A percentile compares a stretch with the other conserved stretches of the same genome.
Evolutionary conservation across 2,888 invertebrate species (phyloP).

Genomic region (Caenorhabditis sp.): DNA sequence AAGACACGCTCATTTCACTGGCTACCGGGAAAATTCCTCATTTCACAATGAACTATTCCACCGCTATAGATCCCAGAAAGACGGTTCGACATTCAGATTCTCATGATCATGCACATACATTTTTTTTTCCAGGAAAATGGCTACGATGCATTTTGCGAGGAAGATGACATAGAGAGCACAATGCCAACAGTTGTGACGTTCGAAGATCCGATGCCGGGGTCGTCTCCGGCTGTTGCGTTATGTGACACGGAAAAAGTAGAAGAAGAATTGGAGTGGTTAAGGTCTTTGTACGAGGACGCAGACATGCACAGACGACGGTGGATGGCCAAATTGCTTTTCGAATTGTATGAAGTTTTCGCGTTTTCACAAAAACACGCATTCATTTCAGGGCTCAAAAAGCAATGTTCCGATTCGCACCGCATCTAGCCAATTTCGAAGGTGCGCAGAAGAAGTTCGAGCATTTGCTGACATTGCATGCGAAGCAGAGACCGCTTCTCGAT

Average conservation of each 20-base stretch:
- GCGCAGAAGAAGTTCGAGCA: conserved; percentile 34
- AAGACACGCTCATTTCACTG: conserved; percentile 23
- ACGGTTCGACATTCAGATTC: background rate
- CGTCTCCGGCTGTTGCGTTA: too few species aligned
- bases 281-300: conserved; percentile 14
- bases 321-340: conserved; percentile 25
- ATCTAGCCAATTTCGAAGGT: conserved; percentile 26
- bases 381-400: conserved; percentile 26
- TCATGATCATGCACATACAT: too few species aligned
- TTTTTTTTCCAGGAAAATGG: background rate
- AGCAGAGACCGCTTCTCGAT: conserved; percentile 45
- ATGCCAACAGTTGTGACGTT: too few species aligned
- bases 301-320: conserved; percentile 37
- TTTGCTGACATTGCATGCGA: conserved; percentile 28
- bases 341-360: background rate
- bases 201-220: too few species aligned
- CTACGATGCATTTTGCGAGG: too few species aligned
- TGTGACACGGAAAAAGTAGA: conserved; percentile 6
- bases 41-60: conserved; percentile 28
- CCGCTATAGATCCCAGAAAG: conserved; percentile 10
- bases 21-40: conserved; percentile 40
- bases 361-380: background rate
- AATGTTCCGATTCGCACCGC: conserved; percentile 25
- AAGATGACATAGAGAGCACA: too few species aligned
- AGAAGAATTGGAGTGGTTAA: conserved; percentile 25